These are phyloP conservation scores for Strigamia transsilvanica DNA, from an alignment of 2,888 invertebrate species.

Conservation along the genomic window DNA sequence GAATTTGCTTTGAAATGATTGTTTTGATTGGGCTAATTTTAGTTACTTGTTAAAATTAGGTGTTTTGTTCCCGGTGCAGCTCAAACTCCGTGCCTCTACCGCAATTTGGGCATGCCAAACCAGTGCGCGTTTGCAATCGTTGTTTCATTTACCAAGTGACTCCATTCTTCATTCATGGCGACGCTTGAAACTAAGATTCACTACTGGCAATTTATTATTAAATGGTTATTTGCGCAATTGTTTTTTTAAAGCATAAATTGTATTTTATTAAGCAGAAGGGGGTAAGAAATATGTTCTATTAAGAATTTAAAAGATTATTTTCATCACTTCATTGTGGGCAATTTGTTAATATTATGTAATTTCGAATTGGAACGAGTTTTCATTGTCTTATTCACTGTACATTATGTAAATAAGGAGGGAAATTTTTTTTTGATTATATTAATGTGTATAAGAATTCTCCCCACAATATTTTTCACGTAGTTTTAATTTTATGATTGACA, in stretches of 20 bases:
- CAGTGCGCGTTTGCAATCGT: constrained; percentile 91
- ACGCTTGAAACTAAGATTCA: constrained; percentile 7
- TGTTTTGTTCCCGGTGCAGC: constrained; percentile 94
- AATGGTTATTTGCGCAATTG: not conserved
- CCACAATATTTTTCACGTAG: not conserved
- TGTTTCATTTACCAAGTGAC: constrained; percentile 79
- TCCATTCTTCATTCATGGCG: constrained; percentile 48
- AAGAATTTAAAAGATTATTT: not conserved
- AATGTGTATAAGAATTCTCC: not conserved
- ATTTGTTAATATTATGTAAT: constrained; percentile 10
- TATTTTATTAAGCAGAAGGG: not conserved
- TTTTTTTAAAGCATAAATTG: constrained; percentile 24
- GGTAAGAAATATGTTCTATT: not conserved
- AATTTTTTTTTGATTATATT: constrained; percentile 1
- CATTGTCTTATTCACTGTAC: not conserved
- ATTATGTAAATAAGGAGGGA: not conserved
- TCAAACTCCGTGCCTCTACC: constrained; percentile 91
- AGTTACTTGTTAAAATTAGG: constrained; percentile 68
- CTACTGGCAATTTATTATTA: not conserved
- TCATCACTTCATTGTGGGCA: constrained; percentile 4
- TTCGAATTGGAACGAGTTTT: not conserved
- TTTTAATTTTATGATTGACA: constrained; percentile 17
- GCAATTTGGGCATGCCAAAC: constrained; percentile 88
- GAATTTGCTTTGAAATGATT: not conserved
- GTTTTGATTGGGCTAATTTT: not conserved